Base-by-base conservation (phyloP, 2,113 vertebrate species). In the Vidua macroura region DNA sequence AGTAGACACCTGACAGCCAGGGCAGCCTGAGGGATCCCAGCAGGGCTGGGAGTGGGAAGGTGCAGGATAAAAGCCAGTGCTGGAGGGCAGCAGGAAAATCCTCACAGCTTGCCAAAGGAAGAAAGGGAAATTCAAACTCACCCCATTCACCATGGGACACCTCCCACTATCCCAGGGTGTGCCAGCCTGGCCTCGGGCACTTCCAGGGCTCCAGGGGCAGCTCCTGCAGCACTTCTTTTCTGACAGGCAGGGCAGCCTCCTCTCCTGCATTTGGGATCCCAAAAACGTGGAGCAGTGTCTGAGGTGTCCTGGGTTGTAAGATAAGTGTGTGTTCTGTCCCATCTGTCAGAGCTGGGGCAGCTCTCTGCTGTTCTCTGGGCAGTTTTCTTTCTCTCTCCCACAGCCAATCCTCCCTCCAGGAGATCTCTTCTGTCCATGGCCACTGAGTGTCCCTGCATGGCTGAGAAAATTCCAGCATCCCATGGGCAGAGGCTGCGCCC, bases 11-110 rank as follows among this genome's bases (percentile, higher is more conserved):
- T 93, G 94, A 31, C 70, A 68, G 62, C 62, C 59, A 27, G 64
- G 63, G 13, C 62, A 64, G 66, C 53, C 75, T 39, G 4, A 77
- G 89, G 89, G 88, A 7, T 49, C 31, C 49, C 77, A 37, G 69
- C 35, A 27, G 58, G 58, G 48, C 68, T 22, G 68, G 39, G 9
- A 9, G 4, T 0, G 30, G 0, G 16, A 43, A 73, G 51, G 44
- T 2, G 67, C 77, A 43, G 64, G 73, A 37, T 37, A 39, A 33
- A 77, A 70, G 4, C 4, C 55, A 53, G 41, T 13, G 11, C 58
- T 43, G 67, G 43, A 43, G 55, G 69, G 46, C 25, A 14, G 8
- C 80, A 21, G 31, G 1, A 6, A 6, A 59, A 53, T 20, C 46
- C n/a, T 60, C 20, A 2, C 30, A 6, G 30, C 39, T 13, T 72